These are phyloP conservation scores for Amiota communis DNA, from an alignment of 2,888 invertebrate species.

Conservation along the genomic window DNA sequence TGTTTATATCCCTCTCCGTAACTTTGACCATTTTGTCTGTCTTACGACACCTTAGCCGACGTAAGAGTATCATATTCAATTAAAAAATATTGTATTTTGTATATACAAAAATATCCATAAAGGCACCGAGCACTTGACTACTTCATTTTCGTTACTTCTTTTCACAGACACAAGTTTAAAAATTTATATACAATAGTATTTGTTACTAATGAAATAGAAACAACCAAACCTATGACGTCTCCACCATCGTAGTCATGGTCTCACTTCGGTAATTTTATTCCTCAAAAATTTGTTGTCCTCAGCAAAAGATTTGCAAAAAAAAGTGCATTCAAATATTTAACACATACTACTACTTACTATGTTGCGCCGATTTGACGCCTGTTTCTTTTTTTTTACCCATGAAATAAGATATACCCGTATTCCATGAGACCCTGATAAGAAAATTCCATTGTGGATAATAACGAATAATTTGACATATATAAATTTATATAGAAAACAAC, in stretches of 20 bases:
- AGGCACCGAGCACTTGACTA: no score
- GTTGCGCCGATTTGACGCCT: constrained; percentile 64
- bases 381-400: constrained; percentile 24
- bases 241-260: constrained; percentile 9
- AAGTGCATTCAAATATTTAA: constrained; percentile 40
- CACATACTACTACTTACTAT: no score
- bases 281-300: constrained; percentile 62
- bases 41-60: constrained; percentile 59
- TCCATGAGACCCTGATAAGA: constrained; percentile 43
- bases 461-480: constrained; percentile 22
- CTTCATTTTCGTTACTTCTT: no score
- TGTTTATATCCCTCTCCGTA: neutral
- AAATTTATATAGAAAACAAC: neutral
- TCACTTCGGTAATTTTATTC: constrained; percentile 46
- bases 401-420: constrained; percentile 48
- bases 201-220: neutral
- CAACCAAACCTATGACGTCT: constrained; percentile 19
- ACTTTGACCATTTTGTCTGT: constrained; percentile 34
- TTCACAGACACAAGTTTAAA: no score
- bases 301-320: constrained; percentile 48
- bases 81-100: neutral
- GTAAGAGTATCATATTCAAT: constrained; percentile 53
- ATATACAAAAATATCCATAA: no score
- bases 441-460: constrained; percentile 11
- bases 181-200: no score